These are phyloP conservation scores for Tiphia femorata DNA, from an alignment of 2,888 invertebrate genomes.

Conservation along the genomic window DNA sequence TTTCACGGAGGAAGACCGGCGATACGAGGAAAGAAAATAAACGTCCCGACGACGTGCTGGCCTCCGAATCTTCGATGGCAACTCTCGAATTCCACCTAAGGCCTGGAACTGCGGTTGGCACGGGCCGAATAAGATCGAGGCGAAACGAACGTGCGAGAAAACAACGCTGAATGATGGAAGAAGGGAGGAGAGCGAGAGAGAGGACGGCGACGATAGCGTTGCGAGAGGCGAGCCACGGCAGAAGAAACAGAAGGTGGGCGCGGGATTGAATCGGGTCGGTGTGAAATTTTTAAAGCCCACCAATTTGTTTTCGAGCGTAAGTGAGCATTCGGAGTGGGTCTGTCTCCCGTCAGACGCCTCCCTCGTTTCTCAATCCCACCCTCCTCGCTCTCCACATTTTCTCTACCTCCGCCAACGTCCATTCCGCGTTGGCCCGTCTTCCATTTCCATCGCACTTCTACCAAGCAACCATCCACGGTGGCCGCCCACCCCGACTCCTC, in stretches of 20 bases:
- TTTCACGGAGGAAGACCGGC: too few relatives aligned
- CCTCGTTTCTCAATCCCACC: neutral
- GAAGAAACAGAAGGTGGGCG: neutral
- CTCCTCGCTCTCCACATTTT: neutral
- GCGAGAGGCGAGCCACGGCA: neutral
- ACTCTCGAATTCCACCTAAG: neutral
- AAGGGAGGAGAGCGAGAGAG: neutral
- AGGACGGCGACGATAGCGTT: neutral
- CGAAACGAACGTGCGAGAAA: neutral
- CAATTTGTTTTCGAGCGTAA: conserved; percentile 26
- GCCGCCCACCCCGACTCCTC: too few relatives aligned
- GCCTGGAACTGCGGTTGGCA: too few relatives aligned
- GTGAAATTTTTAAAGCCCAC: conserved; percentile 30
- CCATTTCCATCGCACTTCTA: too few relatives aligned
- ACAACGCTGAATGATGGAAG: neutral
- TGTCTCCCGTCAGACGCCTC: neutral
- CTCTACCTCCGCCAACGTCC: neutral
- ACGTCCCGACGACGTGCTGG: neutral
- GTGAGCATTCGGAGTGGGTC: conserved; percentile 9
- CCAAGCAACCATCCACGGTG: too few relatives aligned
- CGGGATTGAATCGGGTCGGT: neutral
- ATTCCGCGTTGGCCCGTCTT: too few relatives aligned
- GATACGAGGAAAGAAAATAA: neutral
- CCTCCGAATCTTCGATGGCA: neutral
- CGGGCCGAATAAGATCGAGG: too few relatives aligned